A percentile compares a stretch with the other conserved stretches of the same genome.
Evolutionary conservation across 2,113 vertebrate species (phyloP).

Genomic region (Canis aureus): DNA sequence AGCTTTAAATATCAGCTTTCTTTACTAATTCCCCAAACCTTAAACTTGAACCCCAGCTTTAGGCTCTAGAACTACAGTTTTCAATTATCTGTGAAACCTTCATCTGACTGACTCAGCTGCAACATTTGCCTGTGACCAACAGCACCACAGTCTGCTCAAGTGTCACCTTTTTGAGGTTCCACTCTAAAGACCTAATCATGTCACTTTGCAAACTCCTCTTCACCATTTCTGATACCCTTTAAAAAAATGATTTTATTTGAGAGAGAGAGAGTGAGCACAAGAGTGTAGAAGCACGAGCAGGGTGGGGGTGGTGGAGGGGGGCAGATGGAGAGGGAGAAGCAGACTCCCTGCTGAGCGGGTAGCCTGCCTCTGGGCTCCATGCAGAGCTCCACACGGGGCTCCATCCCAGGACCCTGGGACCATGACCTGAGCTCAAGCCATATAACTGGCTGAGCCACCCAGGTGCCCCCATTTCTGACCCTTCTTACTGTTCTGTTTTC

Average conservation of each 20-base stretch:
- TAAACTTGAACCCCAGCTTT: neutral
- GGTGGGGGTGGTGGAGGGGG: neutral
- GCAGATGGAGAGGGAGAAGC: neutral
- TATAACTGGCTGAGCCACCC: neutral
- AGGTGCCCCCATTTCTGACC: neutral
- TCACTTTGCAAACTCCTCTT: neutral
- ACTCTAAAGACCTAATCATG: neutral
- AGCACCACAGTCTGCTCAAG: neutral
- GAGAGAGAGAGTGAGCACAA: neutral
- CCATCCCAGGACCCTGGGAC: neutral
- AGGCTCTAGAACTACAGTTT: neutral
- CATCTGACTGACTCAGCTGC: neutral
- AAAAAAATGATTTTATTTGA: too few relatives aligned
- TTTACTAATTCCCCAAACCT: neutral
- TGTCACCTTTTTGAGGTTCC: neutral
- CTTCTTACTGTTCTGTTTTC: neutral
- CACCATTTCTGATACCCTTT: neutral
- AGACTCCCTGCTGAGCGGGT: neutral
- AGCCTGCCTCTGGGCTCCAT: too few relatives aligned
- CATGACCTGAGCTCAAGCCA: neutral
- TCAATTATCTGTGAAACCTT: neutral
- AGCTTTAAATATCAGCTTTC: neutral
- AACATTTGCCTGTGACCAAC: neutral
- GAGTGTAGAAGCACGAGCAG: neutral
- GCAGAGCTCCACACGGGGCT: neutral